Conservation (phyloP, 1,140 invertebrate species). For the Ceratosolen fusciceps region DNA sequence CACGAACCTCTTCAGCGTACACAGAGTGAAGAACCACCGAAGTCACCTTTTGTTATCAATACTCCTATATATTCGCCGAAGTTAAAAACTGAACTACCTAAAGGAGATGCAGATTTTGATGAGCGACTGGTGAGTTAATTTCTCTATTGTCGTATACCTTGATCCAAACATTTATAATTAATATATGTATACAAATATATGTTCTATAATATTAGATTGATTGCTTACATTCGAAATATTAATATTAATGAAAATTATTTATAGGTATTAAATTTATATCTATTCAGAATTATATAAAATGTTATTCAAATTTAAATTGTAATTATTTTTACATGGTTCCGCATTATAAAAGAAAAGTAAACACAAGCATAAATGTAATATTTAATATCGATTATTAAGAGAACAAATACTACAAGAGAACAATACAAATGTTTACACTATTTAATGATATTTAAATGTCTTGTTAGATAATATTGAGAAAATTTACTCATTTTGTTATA, state of each 20-base stretch:
- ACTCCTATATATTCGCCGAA: conserved; percentile 58
- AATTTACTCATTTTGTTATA: too few species aligned
- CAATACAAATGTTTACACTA: too few species aligned
- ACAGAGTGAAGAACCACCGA: conserved; percentile 85
- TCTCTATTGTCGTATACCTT: too few species aligned
- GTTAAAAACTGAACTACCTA: conserved; percentile 15
- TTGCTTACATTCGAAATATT: background rate
- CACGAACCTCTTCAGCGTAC: conserved; percentile 86
- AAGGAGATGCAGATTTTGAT: background rate
- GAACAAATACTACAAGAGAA: too few species aligned
- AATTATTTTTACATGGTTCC: background rate
- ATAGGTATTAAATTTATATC: background rate
- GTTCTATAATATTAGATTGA: too few species aligned
- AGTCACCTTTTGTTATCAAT: conserved; percentile 77
- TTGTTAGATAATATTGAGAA: too few species aligned
- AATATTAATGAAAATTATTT: background rate
- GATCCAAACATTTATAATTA: too few species aligned
- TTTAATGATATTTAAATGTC: too few species aligned
- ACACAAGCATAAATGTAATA: background rate
- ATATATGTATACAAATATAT: too few species aligned
- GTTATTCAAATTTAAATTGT: background rate
- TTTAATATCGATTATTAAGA: too few species aligned
- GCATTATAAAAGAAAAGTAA: background rate
- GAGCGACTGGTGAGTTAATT: conserved; percentile 9
- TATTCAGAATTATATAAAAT: background rate